A percentile compares a stretch with the other conserved stretches of the same genome.
phyloP scores from a whole-genome alignment of 2,888 invertebrate genomes.

The Salpingus planirostris region DNA sequence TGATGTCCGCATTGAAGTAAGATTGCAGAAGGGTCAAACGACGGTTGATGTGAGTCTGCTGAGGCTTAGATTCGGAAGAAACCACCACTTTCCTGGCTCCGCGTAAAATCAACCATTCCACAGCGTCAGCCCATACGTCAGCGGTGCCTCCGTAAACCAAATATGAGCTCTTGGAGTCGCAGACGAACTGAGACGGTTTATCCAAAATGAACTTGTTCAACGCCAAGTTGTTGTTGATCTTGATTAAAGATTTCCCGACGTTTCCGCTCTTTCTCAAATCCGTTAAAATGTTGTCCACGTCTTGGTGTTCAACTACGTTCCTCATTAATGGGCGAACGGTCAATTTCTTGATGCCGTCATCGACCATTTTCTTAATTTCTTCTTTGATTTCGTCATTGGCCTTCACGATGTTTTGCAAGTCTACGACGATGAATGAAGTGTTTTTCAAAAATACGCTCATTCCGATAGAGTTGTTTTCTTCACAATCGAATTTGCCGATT shows the following conservation, averaged over 20 bases:
- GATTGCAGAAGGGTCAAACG: constrained; percentile 30
- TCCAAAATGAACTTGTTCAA: constrained; percentile 33
- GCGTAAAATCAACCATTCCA: constrained; percentile 76
- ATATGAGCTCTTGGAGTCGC: constrained; percentile 32
- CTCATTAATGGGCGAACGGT: constrained; percentile 59
- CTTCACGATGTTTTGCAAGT: constrained; percentile 60
- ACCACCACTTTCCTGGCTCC: constrained; percentile 74
- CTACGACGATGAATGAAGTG: constrained; percentile 68
- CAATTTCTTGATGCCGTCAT: constrained; percentile 54
- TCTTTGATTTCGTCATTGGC: constrained; percentile 46
- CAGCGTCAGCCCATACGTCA: constrained; percentile 44
- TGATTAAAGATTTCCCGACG: constrained; percentile 34
- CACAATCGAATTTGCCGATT: constrained; percentile 76
- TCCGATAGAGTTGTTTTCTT: constrained; percentile 57
- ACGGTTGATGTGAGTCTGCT: constrained; percentile 51
- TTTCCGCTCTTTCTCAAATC: constrained; percentile 33
- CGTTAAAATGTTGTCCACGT: constrained; percentile 61
- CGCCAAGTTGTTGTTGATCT: constrained; percentile 27
- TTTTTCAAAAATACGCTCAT: constrained; percentile 69
- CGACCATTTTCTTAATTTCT: constrained; percentile 47
- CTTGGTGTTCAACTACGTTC: constrained; percentile 53
- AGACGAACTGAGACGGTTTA: constrained; percentile 34
- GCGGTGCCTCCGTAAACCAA: constrained; percentile 36
- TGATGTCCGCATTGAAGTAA: constrained; percentile 32
- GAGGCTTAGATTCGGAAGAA: constrained; percentile 70